Evolutionary conservation across 1,140 invertebrate species (phyloP), one percentile per base, ranked within the genome.

Genomic region (Riptortus pedestris): DNA sequence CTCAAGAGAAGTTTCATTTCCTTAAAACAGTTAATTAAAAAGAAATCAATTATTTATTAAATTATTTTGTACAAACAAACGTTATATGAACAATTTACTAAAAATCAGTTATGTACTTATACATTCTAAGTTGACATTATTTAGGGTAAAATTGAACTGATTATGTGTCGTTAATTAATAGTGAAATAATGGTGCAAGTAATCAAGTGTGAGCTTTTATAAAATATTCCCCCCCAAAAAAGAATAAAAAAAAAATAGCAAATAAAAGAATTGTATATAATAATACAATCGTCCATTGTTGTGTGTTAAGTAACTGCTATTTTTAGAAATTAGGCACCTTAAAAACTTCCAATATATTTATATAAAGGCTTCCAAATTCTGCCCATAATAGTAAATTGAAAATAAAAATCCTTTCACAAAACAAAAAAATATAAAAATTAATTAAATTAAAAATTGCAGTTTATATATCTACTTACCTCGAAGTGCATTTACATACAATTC

Each of bases 401-500:
- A n/a, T 47, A 47, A n/a, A 47, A 47, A 22, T 47, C 18, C 45
- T 22, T 47, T 47, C 22, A 47, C 45, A 4, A 47, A 47, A 20
- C 22, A 47, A 47, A n/a, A 47, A 47, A 47, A 20, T 20, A 20
- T 59, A n/a, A 27, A 59, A n/a, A n/a, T n/a, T n/a, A n/a, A n/a
- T n/a, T n/a, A 58, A 60, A 33, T 33, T 29, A 60, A 31, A 60
- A 43, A 60, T 18, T 60, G 11, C 59, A 60, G 31, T 33, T 60
- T 60, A 55, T 55, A 55, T 24, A 24, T 55, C 51, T 55, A 55
- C 14, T 47, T 65, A 60, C 58, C 57, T 65, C 43, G 29, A 65
- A 65, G 64, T 65, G 64, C 64, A 65, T 65, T 65, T 65, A 65
- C 60, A 24, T 65, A 60, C 22, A 22, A 60, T 38, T 31, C 28